Percentiles rank a stretch among this genome's conserved stretches.
Evolutionary conservation across 2,797 vertebrate genomes (phyloP).

Genomic region (Phaenicophaeus curvirostris): DNA sequence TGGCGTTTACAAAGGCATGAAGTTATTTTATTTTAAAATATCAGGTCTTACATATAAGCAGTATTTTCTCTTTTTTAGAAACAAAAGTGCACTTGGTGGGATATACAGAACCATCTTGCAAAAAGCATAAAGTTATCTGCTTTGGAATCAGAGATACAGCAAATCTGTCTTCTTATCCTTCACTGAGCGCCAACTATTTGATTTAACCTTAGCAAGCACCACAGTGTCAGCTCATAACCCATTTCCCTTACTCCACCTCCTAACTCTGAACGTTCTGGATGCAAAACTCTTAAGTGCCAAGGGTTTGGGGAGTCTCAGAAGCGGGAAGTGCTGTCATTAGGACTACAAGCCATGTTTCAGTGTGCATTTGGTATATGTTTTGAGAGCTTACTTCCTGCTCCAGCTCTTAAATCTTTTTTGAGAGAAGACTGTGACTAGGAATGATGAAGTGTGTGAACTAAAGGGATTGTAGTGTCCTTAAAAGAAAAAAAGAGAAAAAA

Average conservation of each 20-base stretch:
- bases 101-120: not conserved
- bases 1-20: not conserved
- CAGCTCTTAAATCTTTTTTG: conserved; percentile 25
- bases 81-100: not conserved
- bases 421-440: conserved; percentile 32
- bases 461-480: conserved; percentile 30
- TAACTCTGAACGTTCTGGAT: not conserved
- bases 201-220: conserved; percentile 7
- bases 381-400: conserved; percentile 7
- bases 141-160: not conserved
- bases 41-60: not conserved
- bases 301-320: not conserved
- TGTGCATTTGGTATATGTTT: rapidly evolving
- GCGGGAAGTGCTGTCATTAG: not conserved
- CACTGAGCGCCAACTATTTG: not conserved
- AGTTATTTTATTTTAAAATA: not conserved
- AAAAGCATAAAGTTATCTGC: not conserved
- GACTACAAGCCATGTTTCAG: not conserved
- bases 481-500: conserved; percentile 1
- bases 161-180: not conserved
- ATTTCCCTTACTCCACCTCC: not conserved
- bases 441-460: conserved; percentile 56
- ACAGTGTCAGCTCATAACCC: not conserved
- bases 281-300: not conserved
- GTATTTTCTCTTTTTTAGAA: not conserved